Conservation (phyloP, 1,140 invertebrate genomes). For the Zaprionus gabonicus region DNA sequence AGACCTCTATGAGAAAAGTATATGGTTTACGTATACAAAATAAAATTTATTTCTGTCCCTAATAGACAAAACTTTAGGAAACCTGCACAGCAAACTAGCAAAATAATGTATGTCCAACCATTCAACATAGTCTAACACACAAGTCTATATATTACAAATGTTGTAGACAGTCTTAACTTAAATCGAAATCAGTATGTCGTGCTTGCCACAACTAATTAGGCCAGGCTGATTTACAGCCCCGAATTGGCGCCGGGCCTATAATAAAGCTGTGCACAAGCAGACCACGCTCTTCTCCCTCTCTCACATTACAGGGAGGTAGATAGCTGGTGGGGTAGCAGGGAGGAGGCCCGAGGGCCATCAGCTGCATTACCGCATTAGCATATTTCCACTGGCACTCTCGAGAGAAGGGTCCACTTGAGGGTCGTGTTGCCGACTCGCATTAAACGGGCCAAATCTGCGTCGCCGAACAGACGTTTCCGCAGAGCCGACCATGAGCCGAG, state of each 20-base stretch:
- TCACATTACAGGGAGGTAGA: background rate
- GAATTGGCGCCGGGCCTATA: constrained; percentile 56
- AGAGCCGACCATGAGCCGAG: background rate
- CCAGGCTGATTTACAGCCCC: constrained; percentile 43
- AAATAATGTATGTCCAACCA: background rate
- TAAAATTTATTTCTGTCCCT: too few species aligned
- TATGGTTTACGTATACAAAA: too few species aligned
- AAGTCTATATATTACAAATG: background rate
- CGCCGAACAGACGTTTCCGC: background rate
- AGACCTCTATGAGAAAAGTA: too few species aligned
- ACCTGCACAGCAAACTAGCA: background rate
- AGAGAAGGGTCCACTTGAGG: constrained; percentile 24
- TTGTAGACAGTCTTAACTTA: background rate
- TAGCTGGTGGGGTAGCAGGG: background rate
- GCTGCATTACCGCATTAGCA: constrained; percentile 62
- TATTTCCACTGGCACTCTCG: constrained; percentile 10
- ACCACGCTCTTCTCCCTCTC: background rate
- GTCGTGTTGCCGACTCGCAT: constrained; percentile 31
- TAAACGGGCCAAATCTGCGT: constrained; percentile 59
- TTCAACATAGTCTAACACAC: background rate
- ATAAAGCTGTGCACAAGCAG: constrained; percentile 21
- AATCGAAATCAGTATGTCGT: background rate
- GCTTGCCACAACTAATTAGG: constrained; percentile 11
- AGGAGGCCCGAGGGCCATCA: background rate
- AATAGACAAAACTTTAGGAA: too few species aligned